A percentile compares a stretch with the other conserved stretches of the same genome.
phyloP scores from a whole-genome alignment of 2,888 invertebrate genomes.

The Vanessa cardui region DNA sequence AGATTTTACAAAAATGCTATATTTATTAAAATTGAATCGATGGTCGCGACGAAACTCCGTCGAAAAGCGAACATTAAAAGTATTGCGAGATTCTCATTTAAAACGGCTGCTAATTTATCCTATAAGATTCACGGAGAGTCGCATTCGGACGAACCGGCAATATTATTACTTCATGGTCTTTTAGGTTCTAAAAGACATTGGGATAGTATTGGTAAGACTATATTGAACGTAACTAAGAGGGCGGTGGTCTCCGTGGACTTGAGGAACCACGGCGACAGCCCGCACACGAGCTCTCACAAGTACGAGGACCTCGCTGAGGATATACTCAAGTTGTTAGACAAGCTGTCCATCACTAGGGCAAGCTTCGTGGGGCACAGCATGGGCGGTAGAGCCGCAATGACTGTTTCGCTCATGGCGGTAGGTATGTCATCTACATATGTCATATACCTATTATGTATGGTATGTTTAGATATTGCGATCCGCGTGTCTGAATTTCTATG shows the following conservation, averaged over 20 bases:
- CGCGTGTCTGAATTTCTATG: background rate
- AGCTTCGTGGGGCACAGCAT: conserved; percentile 93
- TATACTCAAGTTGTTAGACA: conserved; percentile 84
- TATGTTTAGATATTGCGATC: background rate
- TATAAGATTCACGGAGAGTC: conserved; percentile 62
- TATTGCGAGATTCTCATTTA: conserved; percentile 32
- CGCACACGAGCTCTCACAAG: conserved; percentile 87
- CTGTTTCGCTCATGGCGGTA: conserved; percentile 87
- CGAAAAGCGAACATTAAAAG: conserved; percentile 26
- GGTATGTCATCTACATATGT: conserved; percentile 23
- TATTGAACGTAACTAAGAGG: conserved; percentile 86
- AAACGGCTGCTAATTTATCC: conserved; percentile 58
- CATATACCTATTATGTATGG: no score
- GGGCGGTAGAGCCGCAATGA: conserved; percentile 95
- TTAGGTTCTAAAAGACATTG: conserved; percentile 95
- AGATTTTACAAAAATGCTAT: conserved; percentile 29
- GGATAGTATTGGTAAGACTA: conserved; percentile 89
- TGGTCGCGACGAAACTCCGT: conserved; percentile 23
- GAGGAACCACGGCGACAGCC: conserved; percentile 97
- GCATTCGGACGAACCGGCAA: conserved; percentile 51
- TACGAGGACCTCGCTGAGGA: conserved; percentile 90
- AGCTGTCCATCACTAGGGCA: conserved; percentile 83
- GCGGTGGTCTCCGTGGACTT: conserved; percentile 92
- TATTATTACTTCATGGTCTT: conserved; percentile 89
- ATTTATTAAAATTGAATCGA: conserved; percentile 26